Base-by-base conservation (phyloP, 2,797 vertebrate genomes). In the Fratercula arctica region DNA sequence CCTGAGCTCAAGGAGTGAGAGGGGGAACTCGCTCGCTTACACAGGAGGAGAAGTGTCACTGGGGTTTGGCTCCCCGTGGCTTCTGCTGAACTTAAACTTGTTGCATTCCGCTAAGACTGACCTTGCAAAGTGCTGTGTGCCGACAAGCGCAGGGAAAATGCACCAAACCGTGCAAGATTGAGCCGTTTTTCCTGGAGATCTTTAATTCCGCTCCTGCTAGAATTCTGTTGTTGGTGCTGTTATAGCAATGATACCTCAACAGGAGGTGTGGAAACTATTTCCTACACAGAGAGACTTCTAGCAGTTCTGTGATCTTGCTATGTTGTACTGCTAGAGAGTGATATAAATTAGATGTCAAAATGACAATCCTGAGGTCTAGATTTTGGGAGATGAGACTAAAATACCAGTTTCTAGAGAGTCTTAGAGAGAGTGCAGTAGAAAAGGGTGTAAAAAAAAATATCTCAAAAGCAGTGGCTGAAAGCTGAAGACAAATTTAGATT, bases 1-100 rank as follows among this genome's bases (percentile, higher is more conserved):
- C 16, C 57, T 0, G 51, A 9, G 64, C 45, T 11, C 15, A 0
- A 1, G 57, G 28, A 16, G 25, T 1, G 43, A 37, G 18, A 11
- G 8, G 39, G 25, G 45, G 7, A 10, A 1, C 29, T 16, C 13
- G 6, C 15, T 8, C 5, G 2, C 23, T 41, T 6, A 1, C n/a
- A 1, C n/a, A 2, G n/a, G 2, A 14, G 35, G 20, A 43, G n/a
- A 12, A 17, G 50, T 29, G 14, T 17, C 39, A 0, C 14, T 2
- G 1, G 39, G 5, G 13, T 17, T 41, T 7, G 21, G 3, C 33
- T 7, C n/a, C 54, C 59, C 23, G 1, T 23, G 29, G 26, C 43
- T 66, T 13, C 16, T 19, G 29, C n/a, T n/a, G 13, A 29, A 26
- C 41, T 72, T n/a, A 4, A 28, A 39, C 56, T 67, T 61, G 39